Conservation (phyloP, 2,113 vertebrate genomes). For the Piaya cayana region DNA sequence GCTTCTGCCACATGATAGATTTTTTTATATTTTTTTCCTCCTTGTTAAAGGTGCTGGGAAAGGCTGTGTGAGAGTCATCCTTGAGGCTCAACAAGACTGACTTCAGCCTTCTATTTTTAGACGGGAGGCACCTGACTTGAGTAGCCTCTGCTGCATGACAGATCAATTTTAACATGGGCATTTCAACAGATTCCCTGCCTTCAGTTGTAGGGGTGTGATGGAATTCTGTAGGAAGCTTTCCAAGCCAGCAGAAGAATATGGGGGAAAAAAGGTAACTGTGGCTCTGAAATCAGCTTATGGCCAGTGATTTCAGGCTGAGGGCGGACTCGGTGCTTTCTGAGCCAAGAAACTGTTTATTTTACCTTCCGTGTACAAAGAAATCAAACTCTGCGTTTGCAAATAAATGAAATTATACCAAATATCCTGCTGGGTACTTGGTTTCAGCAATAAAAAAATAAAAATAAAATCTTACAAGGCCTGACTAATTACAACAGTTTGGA, state of each 20-base stretch:
- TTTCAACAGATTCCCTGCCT: neutral
- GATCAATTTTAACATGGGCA: neutral
- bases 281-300: neutral
- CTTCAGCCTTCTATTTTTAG: neutral
- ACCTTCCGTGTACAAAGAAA: neutral
- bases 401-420: neutral
- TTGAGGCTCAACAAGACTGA: neutral
- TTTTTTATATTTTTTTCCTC: too few relatives aligned
- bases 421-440: neutral
- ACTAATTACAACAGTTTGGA: neutral
- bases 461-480: neutral
- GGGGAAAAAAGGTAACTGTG: neutral
- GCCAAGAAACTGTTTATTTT: neutral
- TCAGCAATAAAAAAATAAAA: neutral
- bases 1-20: neutral
- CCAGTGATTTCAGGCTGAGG: neutral
- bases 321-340: neutral
- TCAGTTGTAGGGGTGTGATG: neutral
- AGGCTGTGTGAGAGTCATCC: neutral
- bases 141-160: neutral
- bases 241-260: neutral
- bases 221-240: neutral
- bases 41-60: neutral
- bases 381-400: neutral
- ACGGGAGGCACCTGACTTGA: neutral